These are phyloP conservation scores for Sebastolobus altivelis DNA, from an alignment of 2,797 vertebrate species.

Conservation along the genomic window DNA sequence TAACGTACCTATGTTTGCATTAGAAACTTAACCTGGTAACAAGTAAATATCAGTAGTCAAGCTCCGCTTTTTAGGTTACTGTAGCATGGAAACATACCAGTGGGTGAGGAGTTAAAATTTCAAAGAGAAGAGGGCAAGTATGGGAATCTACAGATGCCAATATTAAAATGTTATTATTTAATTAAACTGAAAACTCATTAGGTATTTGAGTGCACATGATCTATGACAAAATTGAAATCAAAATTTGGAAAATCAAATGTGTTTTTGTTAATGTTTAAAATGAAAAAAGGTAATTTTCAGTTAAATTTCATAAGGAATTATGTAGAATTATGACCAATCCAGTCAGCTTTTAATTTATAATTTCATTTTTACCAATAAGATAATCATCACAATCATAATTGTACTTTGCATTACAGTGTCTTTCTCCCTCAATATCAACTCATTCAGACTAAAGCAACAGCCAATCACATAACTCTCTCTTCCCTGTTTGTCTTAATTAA, in stretches of 20 bases:
- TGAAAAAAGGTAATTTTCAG: background rate
- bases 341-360: background rate
- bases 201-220: no score
- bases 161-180: background rate
- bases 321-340: background rate
- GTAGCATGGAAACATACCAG: background rate
- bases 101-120: background rate
- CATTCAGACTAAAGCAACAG: background rate
- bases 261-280: background rate
- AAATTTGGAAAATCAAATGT: no score
- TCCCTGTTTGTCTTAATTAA: background rate
- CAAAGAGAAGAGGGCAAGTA: background rate
- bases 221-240: fast-evolving
- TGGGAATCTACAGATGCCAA: background rate
- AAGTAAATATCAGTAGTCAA: background rate
- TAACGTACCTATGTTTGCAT: background rate
- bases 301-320: background rate
- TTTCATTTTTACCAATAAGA: background rate
- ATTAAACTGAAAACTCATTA: background rate
- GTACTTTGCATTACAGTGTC: background rate
- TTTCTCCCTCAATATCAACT: background rate
- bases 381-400: no score
- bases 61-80: background rate
- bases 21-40: background rate
- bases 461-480: background rate